Conservation (phyloP, 2,888 invertebrate species). For the Temnothorax ravouxi region DNA sequence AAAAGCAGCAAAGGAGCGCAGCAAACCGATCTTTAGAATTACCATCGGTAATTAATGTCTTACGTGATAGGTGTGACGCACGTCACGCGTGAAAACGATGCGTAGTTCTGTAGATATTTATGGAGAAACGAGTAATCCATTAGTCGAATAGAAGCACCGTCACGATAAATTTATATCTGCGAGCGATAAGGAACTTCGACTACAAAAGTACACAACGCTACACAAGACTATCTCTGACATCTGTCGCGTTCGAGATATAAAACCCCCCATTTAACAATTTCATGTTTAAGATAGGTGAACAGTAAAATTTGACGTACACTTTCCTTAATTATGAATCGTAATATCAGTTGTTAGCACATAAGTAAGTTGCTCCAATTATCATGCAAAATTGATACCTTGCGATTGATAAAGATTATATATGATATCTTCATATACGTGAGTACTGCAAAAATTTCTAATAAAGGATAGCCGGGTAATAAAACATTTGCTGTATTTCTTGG, state of each 20-base stretch:
- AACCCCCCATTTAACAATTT: not conserved
- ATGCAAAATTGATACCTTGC: conserved; percentile 4
- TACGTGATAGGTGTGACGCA: not conserved
- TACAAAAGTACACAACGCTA: not conserved
- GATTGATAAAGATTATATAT: not conserved
- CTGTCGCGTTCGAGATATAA: not conserved
- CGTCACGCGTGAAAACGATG: not conserved
- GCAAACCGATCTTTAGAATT: conserved; percentile 79
- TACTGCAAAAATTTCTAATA: not conserved
- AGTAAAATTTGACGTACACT: not conserved
- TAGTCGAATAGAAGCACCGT: not conserved
- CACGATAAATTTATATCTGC: conserved; percentile 10
- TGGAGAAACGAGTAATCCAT: not conserved
- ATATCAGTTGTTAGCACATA: not conserved
- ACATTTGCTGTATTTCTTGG: not conserved
- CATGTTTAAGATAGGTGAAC: not conserved
- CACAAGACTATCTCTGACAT: conserved; percentile 8
- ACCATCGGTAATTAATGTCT: too few species aligned
- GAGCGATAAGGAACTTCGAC: not conserved
- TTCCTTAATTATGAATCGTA: not conserved
- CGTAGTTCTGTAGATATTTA: conserved; percentile 1
- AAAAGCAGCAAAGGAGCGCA: conserved; percentile 64
- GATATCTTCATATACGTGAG: not conserved
- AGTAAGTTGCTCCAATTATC: not conserved
- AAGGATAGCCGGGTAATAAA: conserved; percentile 10